These are phyloP conservation scores for Charadrius vociferus DNA, from an alignment of 2,113 vertebrate species.

Conservation along the genomic window DNA sequence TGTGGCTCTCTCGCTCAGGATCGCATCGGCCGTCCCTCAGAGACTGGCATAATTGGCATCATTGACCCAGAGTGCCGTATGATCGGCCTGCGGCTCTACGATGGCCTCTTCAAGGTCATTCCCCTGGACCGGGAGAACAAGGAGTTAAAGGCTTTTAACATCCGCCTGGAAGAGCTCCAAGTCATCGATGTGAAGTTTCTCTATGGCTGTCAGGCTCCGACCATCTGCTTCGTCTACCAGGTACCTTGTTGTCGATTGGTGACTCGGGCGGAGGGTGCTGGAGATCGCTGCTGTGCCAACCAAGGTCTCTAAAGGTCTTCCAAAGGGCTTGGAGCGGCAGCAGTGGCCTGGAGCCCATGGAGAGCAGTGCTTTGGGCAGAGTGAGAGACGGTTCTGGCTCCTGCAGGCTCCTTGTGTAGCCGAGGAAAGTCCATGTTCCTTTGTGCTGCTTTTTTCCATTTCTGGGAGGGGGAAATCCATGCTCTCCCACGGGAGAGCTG, in stretches of 20 bases:
- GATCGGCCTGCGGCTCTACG: slow-evolving; percentile 95
- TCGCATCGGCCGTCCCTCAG: slow-evolving; percentile 95
- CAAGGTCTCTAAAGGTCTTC: neutral
- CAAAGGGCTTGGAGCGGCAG: neutral
- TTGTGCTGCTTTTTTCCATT: neutral
- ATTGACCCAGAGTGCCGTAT: slow-evolving; percentile 97
- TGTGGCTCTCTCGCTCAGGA: slow-evolving; percentile 71
- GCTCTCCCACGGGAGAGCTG: fast-evolving
- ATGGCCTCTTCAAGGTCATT: slow-evolving; percentile 97
- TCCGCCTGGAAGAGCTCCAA: slow-evolving; percentile 94
- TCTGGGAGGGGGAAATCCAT: neutral
- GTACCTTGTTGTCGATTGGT: slow-evolving; percentile 51
- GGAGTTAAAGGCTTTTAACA: slow-evolving; percentile 97
- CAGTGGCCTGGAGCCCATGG: fast-evolving
- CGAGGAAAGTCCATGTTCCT: neutral
- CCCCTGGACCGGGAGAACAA: slow-evolving; percentile 95
- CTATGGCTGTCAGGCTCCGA: slow-evolving; percentile 94
- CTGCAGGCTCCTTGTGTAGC: fast-evolving
- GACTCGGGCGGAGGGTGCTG: neutral
- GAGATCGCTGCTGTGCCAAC: neutral
- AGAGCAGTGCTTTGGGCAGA: neutral
- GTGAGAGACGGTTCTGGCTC: neutral
- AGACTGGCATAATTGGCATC: slow-evolving; percentile 97
- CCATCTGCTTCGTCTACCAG: slow-evolving; percentile 99
- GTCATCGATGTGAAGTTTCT: slow-evolving; percentile 98